Evolutionary conservation across 2,797 vertebrate species (phyloP).

Genomic region (Uromys caudimaculatus): DNA sequence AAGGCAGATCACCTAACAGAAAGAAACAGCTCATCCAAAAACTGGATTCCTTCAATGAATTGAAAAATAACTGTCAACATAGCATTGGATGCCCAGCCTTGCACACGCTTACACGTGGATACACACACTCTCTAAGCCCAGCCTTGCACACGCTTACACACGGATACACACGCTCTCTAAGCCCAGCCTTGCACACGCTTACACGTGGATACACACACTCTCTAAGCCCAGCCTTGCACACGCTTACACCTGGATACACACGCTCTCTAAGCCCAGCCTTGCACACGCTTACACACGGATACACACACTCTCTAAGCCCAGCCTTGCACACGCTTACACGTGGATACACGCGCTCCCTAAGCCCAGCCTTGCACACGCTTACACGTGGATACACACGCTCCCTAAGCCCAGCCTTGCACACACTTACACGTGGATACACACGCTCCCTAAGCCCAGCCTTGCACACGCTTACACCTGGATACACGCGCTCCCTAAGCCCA

Average conservation of each 20-base stretch:
- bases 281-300: neutral
- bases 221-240: neutral
- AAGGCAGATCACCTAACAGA: neutral
- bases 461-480: neutral
- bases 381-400: too few species aligned
- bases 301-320: too few species aligned
- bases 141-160: neutral
- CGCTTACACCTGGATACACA: too few species aligned
- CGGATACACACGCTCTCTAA: too few species aligned
- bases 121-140: too few species aligned
- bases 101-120: neutral
- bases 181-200: neutral
- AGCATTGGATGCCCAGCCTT: neutral
- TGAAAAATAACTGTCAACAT: slow-evolving; percentile 28
- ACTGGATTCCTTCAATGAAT: neutral
- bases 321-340: neutral
- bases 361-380: neutral
- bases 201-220: neutral
- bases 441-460: too few species aligned
- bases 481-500: neutral
- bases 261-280: too few species aligned
- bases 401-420: neutral
- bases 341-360: too few species aligned
- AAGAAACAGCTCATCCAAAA: neutral
- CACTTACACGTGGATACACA: too few species aligned